Conservation (phyloP, 2,113 vertebrate genomes). For the Mus musculus region GRCm39 chr17:50183501-50184000, state of each 20-base stretch:
- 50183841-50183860: neutral
- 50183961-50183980: neutral
- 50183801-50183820: neutral
- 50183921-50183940: neutral
- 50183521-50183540: neutral
- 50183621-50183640: neutral
- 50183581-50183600: neutral
- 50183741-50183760: neutral
- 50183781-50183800: accelerated
- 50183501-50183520: slow-evolving; percentile 82
- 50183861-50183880: neutral
- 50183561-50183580: neutral
- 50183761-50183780: no score
- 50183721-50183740: neutral
- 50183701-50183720: neutral
- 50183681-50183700: neutral
- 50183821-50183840: neutral
- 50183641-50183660: neutral
- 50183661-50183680: no score
- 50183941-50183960: neutral
- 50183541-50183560: neutral
- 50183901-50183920: neutral
- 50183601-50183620: neutral
- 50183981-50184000: neutral
- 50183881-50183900: neutral